Evolutionary conservation across 1,140 invertebrate species (phyloP), one percentile per base, ranked within the genome.

Genomic region (Aphaenogaster floridana): DNA sequence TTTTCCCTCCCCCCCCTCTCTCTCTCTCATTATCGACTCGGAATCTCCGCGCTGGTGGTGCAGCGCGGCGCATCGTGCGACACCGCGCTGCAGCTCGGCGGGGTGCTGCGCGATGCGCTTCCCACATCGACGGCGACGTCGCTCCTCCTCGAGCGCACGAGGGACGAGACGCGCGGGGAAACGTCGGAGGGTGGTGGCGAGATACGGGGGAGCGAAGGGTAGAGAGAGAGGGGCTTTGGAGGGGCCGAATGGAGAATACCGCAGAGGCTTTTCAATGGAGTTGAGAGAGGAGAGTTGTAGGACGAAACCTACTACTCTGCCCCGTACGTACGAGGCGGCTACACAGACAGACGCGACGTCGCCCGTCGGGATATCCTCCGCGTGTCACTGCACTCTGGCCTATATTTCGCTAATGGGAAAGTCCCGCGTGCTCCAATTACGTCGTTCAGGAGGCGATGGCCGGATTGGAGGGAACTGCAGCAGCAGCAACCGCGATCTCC

Each of bases 11-110:
- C 72, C 54, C 81, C 61, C 28, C 61, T 66, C 66, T 59, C 52
- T 71, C 50, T 68, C 66, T 83, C 66, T 91, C 88, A 87, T 91
- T 92, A 91, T 92, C 86, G 91, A 89, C 78, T 69, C 66, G 64
- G 87, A 76, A 85, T 89, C 80, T 90, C n/a, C 61, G 86, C 28
- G 28, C 28, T 74, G 86, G 88, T 84, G 83, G 36, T 42, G 74
- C 77, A 66, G 50, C 78, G 80, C 72, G 77, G 79, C 80, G 81
- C 88, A 86, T 86, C 77, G 79, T 61, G 69, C 81, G 36, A 63
- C 76, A 13, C n/a, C 28, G 89, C 36, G 87, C 17, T 48, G 52
- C 21, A 21, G 69, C 28, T n/a, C 61, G 61, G 4, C 34, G 15
- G 45, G n/a, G 34, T 76, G 80, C 61, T 68, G 87, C 76, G 83